Base-by-base conservation (phyloP, 2,888 invertebrate genomes). In the Drosophila anomalata region DNA sequence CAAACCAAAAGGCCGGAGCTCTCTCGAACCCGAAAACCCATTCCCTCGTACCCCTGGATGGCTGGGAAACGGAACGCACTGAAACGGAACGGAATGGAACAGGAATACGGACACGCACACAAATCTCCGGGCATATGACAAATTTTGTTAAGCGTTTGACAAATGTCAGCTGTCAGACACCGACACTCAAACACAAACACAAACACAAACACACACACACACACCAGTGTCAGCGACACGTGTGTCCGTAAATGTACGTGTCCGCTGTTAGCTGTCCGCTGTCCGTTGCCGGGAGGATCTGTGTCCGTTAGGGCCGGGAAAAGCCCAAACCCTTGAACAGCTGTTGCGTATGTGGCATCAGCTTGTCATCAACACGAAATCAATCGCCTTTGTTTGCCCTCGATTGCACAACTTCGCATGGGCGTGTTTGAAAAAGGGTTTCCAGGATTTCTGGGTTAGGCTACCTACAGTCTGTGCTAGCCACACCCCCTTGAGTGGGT, bases 161-260 rank as follows among this genome's bases (percentile, higher is more conserved):
- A 88, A 85, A 85, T 85, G 85, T 87, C 88, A 85, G 84, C 84
- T 86, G 88, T 88, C 88, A 83, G 78, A 76, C 52, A 74, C 79
- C 77, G 76, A 59, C 56, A 61, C 44, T 44, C 44, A 22, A 44
- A 44, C 44, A 22, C 22, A 22, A 44, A 41, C 41, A 14, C 17
- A 7, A 14, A 17, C 17, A 17, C 44, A 22, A 44, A 44, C 44
- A 22, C 22, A 22, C 22, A 41, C 41, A 14, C 17, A 7, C 7
- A 41, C 8, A 41, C 41, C 8, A n/a, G 11, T 6, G 5, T 22
- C 44, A 20, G 4, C 20, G 42, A 44, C 44, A 57, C 48, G 48
- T 48, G 39, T 47, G 48, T 41, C 22, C 44, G 44, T 44, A 42
- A 42, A 20, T 20, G 24, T 7, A 22, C n/a, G 12, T 22, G 39